Percentiles rank a stretch among this genome's conserved stretches.
Conservation (phyloP, 2,113 vertebrate genomes). For the Dicerorhinus sumatrensis region DNA sequence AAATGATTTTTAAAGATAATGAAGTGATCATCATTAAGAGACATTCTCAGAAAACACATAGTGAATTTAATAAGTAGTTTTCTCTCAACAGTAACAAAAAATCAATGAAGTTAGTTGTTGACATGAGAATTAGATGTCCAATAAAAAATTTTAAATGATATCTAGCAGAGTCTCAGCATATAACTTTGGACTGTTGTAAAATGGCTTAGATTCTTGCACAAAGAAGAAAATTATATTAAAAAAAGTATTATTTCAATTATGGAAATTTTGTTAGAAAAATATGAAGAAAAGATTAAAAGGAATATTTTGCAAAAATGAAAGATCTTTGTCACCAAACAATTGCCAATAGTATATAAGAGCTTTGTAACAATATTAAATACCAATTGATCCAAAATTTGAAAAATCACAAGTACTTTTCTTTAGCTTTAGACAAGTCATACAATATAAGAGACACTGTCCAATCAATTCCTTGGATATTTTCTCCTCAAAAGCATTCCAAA, state of each 20-base stretch:
- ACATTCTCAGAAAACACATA: background rate
- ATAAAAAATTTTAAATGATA: background rate
- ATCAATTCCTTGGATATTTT: background rate
- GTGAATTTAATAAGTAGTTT: conserved; percentile 16
- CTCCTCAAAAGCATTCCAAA: background rate
- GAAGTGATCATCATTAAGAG: background rate
- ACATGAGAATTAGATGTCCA: background rate
- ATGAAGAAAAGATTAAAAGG: background rate
- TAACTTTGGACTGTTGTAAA: background rate
- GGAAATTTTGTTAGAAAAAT: background rate
- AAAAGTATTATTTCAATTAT: background rate
- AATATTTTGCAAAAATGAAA: background rate
- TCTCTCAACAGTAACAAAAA: background rate
- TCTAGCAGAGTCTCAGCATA: background rate
- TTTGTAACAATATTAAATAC: background rate
- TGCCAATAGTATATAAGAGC: background rate
- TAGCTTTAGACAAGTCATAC: background rate
- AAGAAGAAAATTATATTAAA: background rate
- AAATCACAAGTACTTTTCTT: background rate
- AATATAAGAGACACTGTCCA: background rate
- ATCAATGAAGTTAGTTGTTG: background rate
- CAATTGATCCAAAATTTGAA: background rate
- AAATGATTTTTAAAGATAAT: background rate
- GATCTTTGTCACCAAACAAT: background rate
- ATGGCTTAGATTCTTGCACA: background rate